Evolutionary conservation across 2,113 vertebrate species (phyloP), one percentile per base, ranked within the genome.

Genomic region (Tapirus terrestris): DNA sequence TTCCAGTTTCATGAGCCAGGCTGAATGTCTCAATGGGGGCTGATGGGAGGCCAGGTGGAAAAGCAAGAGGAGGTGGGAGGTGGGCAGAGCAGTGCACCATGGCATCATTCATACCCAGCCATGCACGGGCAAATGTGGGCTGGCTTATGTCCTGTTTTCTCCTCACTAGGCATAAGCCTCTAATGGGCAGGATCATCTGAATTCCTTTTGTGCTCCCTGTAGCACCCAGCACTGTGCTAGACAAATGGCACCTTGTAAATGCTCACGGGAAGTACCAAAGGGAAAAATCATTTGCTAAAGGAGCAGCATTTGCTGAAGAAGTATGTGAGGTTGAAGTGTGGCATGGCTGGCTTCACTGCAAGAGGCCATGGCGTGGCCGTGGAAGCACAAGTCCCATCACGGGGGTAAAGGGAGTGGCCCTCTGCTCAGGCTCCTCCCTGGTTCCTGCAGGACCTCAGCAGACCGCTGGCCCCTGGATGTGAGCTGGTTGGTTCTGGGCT

Each of bases 81-180:
- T 3, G 2, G 31, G 51, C 33, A 4, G 43, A 70, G 70, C 61
- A 16, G 29, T 8, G 9, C 5, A 1, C 13, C 13, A 3, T 18
- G 10, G 51, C 20, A 0, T 75, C 51, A 1, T 31, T 56, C n/a
- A 25, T 13, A 10, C 60, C 58, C 79, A 8, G 65, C 75, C 18
- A 4, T 16, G 23, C 56, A 14, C 1, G 0, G 48, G 6, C 4
- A 2, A 31, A 3, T 2, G 0, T 68, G 82, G 51, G 14, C 70
- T 39, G 70, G 68, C 61, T 27, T 36, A 51, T 16, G 23, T 25
- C n/a, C 93, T 48, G 36, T 60, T 2, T 17, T 56, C 8, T 5
- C 25, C 31, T 48, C 25, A 0, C 13, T 6, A 16, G 14, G 39
- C n/a, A 11, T 61, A 21, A 68, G 68, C 51, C n/a, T 29, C 70